phyloP scores from a whole-genome alignment of 2,113 vertebrate genomes.

The Periophthalmodon schlosseri region DNA sequence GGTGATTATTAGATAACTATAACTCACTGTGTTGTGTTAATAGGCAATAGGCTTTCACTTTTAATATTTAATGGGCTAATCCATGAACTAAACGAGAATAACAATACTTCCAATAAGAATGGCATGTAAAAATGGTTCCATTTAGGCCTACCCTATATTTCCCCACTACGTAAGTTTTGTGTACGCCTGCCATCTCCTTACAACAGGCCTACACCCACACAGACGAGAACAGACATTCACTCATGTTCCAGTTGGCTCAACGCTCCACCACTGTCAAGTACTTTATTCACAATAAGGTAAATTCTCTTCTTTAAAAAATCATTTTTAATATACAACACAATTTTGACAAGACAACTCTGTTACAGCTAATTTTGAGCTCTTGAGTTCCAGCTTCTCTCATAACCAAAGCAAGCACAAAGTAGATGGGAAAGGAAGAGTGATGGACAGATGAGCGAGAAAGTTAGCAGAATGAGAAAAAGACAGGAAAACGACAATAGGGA shows the following conservation, averaged over 20 bases:
- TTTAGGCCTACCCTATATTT: background rate
- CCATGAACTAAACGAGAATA: no score
- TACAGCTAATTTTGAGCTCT: conserved; percentile 79
- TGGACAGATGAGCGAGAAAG: conserved; percentile 43
- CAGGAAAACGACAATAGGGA: conserved; percentile 46
- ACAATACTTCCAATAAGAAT: no score
- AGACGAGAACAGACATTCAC: conserved; percentile 51
- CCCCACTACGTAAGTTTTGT: background rate
- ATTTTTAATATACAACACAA: conserved; percentile 83
- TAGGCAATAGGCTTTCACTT: no score
- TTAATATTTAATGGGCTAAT: no score
- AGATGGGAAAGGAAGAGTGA: conserved; percentile 52
- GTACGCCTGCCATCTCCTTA: background rate
- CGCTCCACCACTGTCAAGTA: conserved; percentile 77
- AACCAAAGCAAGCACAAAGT: conserved; percentile 75
- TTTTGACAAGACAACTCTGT: conserved; percentile 78
- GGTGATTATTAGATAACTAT: no score
- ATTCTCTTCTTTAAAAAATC: conserved; percentile 78
- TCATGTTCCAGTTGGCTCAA: conserved; percentile 71
- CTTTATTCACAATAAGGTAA: conserved; percentile 82
- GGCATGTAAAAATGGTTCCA: no score
- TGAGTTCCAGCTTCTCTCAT: conserved; percentile 79
- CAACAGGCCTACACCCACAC: conserved; percentile 19
- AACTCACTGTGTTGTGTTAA: no score
- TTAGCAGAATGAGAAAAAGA: conserved; percentile 56